These are phyloP conservation scores for Spongilla lacustris DNA, from an alignment of 37 sponge, comb jelly and placozoan genomes.

Conservation along the genomic window DNA sequence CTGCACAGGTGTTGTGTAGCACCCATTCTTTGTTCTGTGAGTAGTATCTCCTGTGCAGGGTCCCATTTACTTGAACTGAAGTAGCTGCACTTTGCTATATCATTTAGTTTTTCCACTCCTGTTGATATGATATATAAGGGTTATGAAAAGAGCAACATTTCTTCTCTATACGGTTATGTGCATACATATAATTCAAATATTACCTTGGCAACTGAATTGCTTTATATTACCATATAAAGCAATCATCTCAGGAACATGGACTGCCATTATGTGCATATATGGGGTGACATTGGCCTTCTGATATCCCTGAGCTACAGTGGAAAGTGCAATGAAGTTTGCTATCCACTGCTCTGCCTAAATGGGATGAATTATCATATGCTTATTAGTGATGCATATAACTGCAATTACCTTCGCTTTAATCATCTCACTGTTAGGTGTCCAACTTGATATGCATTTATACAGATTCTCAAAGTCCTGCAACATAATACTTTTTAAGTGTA, in stretches of 20 bases:
- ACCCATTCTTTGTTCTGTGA: not conserved
- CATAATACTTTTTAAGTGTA: too few species aligned
- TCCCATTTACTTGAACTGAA: not conserved
- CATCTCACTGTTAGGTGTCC: not conserved
- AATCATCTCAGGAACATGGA: not conserved
- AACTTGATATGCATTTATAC: not conserved
- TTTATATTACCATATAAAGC: not conserved
- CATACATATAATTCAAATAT: not conserved
- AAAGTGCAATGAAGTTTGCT: not conserved
- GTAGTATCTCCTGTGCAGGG: not conserved
- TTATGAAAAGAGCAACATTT: too few species aligned
- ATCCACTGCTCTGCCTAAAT: not conserved
- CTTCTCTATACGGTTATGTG: not conserved
- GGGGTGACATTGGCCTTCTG: not conserved
- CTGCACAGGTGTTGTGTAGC: too few species aligned
- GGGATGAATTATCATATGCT: not conserved
- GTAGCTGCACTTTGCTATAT: not conserved
- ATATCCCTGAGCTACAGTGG: not conserved
- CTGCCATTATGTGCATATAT: conserved; percentile 13
- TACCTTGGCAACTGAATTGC: conserved; percentile 2
- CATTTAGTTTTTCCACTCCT: not conserved
- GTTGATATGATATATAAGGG: not conserved
- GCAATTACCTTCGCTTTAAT: not conserved
- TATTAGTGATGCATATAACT: too few species aligned
- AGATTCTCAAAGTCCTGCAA: not conserved